Evolutionary conservation across 2,797 vertebrate species (phyloP), one percentile per base, ranked within the genome.

Genomic region (Rallus crepitans): DNA sequence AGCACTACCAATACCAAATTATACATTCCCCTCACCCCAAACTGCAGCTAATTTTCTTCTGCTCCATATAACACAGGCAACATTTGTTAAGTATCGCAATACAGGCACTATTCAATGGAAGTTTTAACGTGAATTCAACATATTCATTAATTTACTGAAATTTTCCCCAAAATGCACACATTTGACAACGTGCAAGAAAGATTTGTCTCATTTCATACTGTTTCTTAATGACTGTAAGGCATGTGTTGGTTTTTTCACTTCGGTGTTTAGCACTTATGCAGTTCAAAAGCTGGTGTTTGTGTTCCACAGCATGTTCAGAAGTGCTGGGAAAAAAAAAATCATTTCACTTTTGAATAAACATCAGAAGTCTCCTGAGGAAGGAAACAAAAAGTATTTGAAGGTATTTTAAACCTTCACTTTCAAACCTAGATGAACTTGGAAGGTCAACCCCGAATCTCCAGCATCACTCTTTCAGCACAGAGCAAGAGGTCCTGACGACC

Each of bases 11-110:
- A 55, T n/a, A 90, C 61, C 71, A 91, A 83, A 90, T 93, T 83
- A 90, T 68, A 82, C 73, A 93, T 92, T 95, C 86, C 42, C 7
- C 47, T 90, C 69, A 88, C 80, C 85, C 78, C 57, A 86, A 96
- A 94, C 50, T 72, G 79, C 72, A 92, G 70, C 57, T 94, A 73
- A 87, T 97, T 97, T 93, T 89, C 89, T 69, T 92, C 87, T 95
- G 85, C 87, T 93, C 56, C 77, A 75, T 69, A 48, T 78, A 94
- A 93, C 80, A 93, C 68, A 81, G 55, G 55, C 68, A 89, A 86
- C 63, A 73, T 96, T 97, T 90, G 82, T 91, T 95, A 90, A 93
- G 90, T 65, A 93, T 93, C 2, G 5, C 83, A 93, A 88, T 89
- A 69, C 47, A 78, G 64, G 75, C 83, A 56, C 64, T 47, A 78